Percentiles rank a stretch among this genome's conserved stretches.
These are phyloP conservation scores for Sternarchorhynchus goeldii DNA, from an alignment of 2,797 vertebrate genomes.

Conservation along the genomic window DNA sequence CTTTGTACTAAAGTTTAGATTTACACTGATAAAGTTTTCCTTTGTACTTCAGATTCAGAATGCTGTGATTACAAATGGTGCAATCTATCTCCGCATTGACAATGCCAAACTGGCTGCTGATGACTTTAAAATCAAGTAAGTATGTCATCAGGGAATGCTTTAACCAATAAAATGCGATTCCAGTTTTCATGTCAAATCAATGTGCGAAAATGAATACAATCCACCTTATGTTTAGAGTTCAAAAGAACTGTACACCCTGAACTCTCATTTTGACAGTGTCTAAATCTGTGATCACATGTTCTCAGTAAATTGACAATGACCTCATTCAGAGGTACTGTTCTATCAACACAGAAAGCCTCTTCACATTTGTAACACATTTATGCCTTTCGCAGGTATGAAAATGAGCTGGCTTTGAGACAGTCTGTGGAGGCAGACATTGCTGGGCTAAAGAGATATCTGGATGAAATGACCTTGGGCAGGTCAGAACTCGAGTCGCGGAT, in stretches of 20 bases:
- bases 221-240: too few species aligned
- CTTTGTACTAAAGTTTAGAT: not conserved
- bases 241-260: not conserved
- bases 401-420: conserved; percentile 67
- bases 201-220: not conserved
- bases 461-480: conserved; percentile 62
- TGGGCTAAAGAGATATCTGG: conserved; percentile 66
- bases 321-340: not conserved
- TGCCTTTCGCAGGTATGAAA: conserved; percentile 65
- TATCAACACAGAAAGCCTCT: not conserved
- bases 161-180: not conserved
- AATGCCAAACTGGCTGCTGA: conserved; percentile 73
- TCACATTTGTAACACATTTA: not conserved
- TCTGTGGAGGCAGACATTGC: conserved; percentile 73
- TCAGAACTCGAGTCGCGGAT: conserved; percentile 70
- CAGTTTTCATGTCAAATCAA: not conserved
- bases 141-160: not conserved
- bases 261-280: not conserved
- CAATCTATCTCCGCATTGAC: conserved; percentile 70
- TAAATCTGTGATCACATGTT: too few species aligned
- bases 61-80: conserved; percentile 64
- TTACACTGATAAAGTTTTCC: not conserved
- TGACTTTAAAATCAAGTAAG: conserved; percentile 78
- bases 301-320: too few species aligned
- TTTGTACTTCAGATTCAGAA: conserved; percentile 63